These are phyloP conservation scores for Bradypus variegatus DNA, from an alignment of 2,797 vertebrate genomes.

Conservation along the genomic window DNA sequence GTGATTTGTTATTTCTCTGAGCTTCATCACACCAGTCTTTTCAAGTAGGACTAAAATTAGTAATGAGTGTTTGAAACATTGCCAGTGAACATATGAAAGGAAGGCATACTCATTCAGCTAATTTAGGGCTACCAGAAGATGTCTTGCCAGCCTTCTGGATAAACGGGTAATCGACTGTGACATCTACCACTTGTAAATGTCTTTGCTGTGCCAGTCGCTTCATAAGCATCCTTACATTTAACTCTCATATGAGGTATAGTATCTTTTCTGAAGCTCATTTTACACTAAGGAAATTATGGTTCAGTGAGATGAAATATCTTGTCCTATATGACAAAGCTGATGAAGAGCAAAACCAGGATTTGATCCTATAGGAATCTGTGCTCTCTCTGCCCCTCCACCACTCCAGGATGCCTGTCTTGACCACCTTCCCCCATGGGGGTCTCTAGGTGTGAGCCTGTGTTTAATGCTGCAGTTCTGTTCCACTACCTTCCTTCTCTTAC, in stretches of 20 bases:
- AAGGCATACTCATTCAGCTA: not conserved
- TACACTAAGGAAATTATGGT: not conserved
- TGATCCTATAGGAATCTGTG: not conserved
- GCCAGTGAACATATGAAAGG: not conserved
- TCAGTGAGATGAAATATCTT: not conserved
- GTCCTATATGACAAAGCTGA: not conserved
- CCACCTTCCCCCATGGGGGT: not conserved
- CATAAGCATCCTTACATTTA: not conserved
- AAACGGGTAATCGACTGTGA: not conserved
- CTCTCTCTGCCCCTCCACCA: not conserved
- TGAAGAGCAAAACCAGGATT: not conserved
- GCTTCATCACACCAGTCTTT: not conserved
- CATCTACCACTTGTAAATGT: not conserved
- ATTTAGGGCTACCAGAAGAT: not conserved
- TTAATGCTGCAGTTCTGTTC: not conserved
- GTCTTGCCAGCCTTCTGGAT: not conserved
- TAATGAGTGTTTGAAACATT: not conserved
- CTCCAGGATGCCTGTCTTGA: not conserved
- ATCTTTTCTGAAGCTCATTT: not conserved
- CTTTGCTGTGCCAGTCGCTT: not conserved
- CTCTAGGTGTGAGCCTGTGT: not conserved
- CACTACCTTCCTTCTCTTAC: not conserved
- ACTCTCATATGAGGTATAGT: not conserved
- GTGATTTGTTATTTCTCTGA: not conserved
- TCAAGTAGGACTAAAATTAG: slow-evolving; percentile 30